These are phyloP conservation scores for Drosophila neonasuta DNA, from an alignment of 2,888 invertebrate species.

Conservation along the genomic window DNA sequence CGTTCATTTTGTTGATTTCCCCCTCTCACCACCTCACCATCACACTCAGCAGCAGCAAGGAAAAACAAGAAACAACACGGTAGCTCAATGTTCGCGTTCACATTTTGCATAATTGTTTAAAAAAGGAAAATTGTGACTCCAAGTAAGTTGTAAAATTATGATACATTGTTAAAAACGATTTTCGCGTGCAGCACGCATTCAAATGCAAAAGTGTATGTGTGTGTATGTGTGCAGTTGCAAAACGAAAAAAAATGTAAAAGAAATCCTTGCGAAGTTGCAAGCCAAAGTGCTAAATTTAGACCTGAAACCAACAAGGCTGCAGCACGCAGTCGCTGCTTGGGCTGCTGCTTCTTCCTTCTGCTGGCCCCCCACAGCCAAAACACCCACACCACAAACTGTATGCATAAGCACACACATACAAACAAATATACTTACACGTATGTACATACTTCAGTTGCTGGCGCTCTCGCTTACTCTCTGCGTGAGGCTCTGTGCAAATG, in stretches of 20 bases:
- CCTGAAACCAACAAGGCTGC: constrained; percentile 73
- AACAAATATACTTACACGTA: constrained; percentile 20
- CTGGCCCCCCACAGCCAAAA: constrained; percentile 61
- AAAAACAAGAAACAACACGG: constrained; percentile 11
- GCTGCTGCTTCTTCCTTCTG: constrained; percentile 22
- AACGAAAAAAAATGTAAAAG: constrained; percentile 49
- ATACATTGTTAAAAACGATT: constrained; percentile 35
- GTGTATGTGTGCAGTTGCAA: constrained; percentile 26
- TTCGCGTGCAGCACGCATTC: constrained; percentile 42
- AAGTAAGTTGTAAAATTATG: constrained; percentile 55
- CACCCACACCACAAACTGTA: constrained; percentile 49
- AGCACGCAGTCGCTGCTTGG: constrained; percentile 65
- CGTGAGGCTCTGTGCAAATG: constrained; percentile 45
- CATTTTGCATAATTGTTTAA: constrained; percentile 42
- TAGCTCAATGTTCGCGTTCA: constrained; percentile 19
- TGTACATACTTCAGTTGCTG: constrained; percentile 42
- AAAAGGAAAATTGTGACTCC: constrained; percentile 20
- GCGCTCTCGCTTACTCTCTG: constrained; percentile 39
- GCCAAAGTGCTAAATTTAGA: constrained; percentile 74
- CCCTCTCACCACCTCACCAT: neutral
- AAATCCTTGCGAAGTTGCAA: constrained; percentile 73
- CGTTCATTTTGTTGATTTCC: constrained; percentile 28
- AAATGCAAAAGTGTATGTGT: constrained; percentile 15
- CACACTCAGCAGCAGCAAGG: constrained; percentile 8
- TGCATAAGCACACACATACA: constrained; percentile 49